phyloP scores from a whole-genome alignment of 2,797 vertebrate species.

The Manis pentadactyla region DNA sequence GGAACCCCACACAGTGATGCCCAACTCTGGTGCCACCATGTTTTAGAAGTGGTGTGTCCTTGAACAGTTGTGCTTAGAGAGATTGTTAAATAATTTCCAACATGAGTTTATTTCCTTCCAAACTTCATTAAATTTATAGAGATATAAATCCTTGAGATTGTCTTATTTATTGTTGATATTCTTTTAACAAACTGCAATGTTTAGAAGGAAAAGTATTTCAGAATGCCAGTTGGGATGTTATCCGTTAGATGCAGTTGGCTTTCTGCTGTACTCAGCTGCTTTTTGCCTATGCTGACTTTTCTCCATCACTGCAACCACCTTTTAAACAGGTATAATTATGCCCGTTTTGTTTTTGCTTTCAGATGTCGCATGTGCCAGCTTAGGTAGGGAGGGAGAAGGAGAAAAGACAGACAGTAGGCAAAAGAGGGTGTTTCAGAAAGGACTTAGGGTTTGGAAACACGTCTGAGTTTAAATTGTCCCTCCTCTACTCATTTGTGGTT shows the following conservation, averaged over 20 bases:
- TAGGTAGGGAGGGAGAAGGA: neutral
- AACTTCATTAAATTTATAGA: slow-evolving; percentile 25
- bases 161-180: neutral
- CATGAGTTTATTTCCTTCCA: neutral
- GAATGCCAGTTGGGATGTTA: neutral
- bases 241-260: neutral
- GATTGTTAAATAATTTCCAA: neutral
- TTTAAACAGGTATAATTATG: neutral
- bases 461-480: neutral
- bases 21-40: neutral
- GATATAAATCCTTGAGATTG: neutral
- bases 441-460: neutral
- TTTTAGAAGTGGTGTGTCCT: neutral
- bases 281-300: neutral
- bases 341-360: neutral
- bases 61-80: neutral
- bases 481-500: neutral
- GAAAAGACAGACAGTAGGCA: neutral
- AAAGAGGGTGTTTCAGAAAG: neutral
- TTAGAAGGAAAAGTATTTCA: neutral
- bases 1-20: neutral
- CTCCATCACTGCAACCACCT: neutral
- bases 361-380: neutral
- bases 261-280: neutral
- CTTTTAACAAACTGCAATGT: neutral